These are phyloP conservation scores for Argyresthia goedartella DNA, from an alignment of 2,888 invertebrate genomes.

Conservation along the genomic window DNA sequence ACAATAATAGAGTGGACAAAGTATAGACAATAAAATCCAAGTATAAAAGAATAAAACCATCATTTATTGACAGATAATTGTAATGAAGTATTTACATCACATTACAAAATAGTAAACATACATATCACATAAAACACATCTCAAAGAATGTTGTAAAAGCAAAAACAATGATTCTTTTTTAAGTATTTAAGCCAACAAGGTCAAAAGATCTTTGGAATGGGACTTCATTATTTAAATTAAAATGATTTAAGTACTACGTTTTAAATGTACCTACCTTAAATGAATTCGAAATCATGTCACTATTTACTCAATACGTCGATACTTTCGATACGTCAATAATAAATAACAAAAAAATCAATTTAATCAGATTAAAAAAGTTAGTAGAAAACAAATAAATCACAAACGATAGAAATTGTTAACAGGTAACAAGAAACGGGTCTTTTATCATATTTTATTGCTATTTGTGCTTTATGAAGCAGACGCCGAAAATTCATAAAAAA, in stretches of 20 bases:
- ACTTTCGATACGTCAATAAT: neutral
- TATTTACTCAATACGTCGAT: neutral
- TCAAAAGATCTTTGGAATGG: conserved; percentile 47
- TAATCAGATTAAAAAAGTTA: neutral
- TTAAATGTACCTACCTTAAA: neutral
- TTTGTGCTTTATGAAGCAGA: conserved; percentile 15
- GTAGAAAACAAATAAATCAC: conserved; percentile 1
- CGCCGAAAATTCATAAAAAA: neutral
- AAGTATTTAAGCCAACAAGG: conserved; percentile 22
- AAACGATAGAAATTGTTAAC: neutral
- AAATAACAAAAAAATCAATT: neutral
- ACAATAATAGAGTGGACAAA: too few species aligned
- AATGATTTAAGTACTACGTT: neutral
- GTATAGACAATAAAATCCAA: conserved; percentile 20
- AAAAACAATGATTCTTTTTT: conserved; percentile 26
- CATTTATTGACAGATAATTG: conserved; percentile 59
- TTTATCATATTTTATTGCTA: conserved; percentile 17
- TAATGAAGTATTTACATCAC: conserved; percentile 58
- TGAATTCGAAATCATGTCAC: neutral
- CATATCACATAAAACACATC: conserved; percentile 66
- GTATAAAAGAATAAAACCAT: conserved; percentile 62
- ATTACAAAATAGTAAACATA: conserved; percentile 29
- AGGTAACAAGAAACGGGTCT: conserved; percentile 17
- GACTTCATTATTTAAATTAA: conserved; percentile 13
- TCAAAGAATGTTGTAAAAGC: conserved; percentile 47